Percentiles rank a stretch among this genome's conserved stretches.
These are phyloP conservation scores for Cheilosia impressa DNA, from an alignment of 2,888 invertebrate species.

Conservation along the genomic window DNA sequence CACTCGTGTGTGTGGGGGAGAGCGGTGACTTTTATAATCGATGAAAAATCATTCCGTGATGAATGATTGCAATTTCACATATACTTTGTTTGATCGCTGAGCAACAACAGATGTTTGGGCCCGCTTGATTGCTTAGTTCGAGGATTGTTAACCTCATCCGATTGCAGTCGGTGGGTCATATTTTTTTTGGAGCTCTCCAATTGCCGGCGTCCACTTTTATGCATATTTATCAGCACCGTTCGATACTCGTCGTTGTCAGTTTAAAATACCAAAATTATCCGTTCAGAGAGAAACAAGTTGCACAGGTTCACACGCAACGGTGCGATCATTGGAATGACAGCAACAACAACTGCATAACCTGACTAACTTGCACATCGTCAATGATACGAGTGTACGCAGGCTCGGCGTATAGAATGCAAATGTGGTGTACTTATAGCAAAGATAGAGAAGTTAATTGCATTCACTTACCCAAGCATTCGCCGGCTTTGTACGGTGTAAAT, in stretches of 20 bases:
- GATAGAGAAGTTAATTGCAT: slow-evolving; percentile 9
- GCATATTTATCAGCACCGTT: background rate
- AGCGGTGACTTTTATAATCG: background rate
- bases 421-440: slow-evolving; percentile 4
- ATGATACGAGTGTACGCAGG: background rate
- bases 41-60: slow-evolving; percentile 44
- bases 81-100: slow-evolving; percentile 18
- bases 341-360: background rate
- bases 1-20: background rate
- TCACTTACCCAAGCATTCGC: slow-evolving; percentile 28
- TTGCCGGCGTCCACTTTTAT: background rate
- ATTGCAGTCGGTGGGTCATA: slow-evolving; percentile 5
- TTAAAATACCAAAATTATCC: background rate
- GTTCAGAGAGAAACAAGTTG: background rate
- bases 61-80: slow-evolving; percentile 55
- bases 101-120: background rate
- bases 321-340: slow-evolving; percentile 1
- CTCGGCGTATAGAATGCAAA: slow-evolving; percentile 11
- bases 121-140: background rate
- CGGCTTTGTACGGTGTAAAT: slow-evolving; percentile 15
- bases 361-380: slow-evolving; percentile 12
- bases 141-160: slow-evolving; percentile 5
- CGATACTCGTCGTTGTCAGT: background rate
- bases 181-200: background rate
- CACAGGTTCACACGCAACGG: slow-evolving; percentile 17